Evolutionary conservation across 2,888 invertebrate genomes (phyloP).

Genomic region (Empis livida): DNA sequence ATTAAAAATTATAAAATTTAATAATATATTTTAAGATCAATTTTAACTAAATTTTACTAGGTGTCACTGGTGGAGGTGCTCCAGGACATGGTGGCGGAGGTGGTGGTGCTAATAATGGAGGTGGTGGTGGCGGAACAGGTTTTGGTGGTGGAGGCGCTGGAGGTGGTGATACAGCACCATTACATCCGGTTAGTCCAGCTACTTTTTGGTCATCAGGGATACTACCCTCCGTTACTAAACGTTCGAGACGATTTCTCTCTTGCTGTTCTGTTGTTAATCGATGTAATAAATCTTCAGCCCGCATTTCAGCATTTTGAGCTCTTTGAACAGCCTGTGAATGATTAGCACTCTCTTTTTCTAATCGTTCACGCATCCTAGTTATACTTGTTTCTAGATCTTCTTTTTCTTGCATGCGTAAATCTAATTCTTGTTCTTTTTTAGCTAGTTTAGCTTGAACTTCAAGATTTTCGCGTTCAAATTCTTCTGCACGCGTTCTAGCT

Average conservation of each 20-base stretch:
- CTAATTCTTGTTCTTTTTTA: conserved; percentile 86
- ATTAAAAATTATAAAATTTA: conserved; percentile 1
- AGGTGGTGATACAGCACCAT: conserved; percentile 44
- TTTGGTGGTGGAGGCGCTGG: conserved; percentile 27
- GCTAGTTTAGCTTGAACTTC: conserved; percentile 77
- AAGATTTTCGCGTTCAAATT: conserved; percentile 75
- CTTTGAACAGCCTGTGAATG: conserved; percentile 78
- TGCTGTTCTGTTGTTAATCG: conserved; percentile 62
- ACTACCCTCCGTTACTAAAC: conserved; percentile 78
- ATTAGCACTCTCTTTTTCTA: conserved; percentile 78
- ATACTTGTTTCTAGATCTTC: conserved; percentile 82
- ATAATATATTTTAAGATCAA: background rate
- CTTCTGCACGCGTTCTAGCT: conserved; percentile 74
- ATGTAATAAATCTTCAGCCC: conserved; percentile 49
- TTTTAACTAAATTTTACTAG: conserved; percentile 15
- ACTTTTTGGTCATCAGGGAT: conserved; percentile 90
- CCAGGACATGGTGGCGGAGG: conserved; percentile 43
- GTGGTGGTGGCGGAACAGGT: conserved; percentile 28
- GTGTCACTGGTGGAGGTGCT: conserved; percentile 33
- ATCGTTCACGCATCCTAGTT: conserved; percentile 65
- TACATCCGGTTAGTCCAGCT: conserved; percentile 37
- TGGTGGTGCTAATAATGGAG: conserved; percentile 34
- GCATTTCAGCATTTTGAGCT: conserved; percentile 41
- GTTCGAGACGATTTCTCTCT: conserved; percentile 70
- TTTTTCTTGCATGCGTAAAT: conserved; percentile 78